Evolutionary conservation across 2,888 invertebrate species (phyloP).

Genomic region (Eilema depressum): DNA sequence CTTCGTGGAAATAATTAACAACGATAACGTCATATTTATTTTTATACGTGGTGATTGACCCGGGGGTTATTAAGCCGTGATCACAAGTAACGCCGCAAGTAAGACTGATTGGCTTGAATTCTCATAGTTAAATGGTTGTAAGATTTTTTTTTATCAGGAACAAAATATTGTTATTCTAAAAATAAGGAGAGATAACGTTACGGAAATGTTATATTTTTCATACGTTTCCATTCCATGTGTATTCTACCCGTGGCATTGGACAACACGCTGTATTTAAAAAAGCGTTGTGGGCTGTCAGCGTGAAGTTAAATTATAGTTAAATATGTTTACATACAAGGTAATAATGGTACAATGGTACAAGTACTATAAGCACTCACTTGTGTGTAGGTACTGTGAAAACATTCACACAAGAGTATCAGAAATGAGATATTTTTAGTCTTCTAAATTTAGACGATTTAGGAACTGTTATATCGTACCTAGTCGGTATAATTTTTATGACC

Average conservation of each 20-base stretch:
- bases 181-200: background rate
- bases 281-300: background rate
- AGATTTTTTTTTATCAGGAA: slow-evolving; percentile 15
- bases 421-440: background rate
- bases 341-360: background rate
- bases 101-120: slow-evolving; percentile 23
- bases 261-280: background rate
- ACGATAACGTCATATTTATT: slow-evolving; percentile 43
- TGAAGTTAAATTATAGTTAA: slow-evolving; percentile 2
- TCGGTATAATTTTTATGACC: background rate
- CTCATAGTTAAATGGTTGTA: slow-evolving; percentile 1
- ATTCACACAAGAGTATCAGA: background rate
- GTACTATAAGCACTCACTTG: background rate
- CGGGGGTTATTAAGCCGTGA: slow-evolving; percentile 27
- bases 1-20: slow-evolving; percentile 36
- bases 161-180: background rate
- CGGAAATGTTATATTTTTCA: background rate
- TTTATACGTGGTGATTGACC: slow-evolving; percentile 40
- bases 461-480: background rate
- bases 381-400: background rate
- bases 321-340: background rate
- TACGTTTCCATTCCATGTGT: too few relatives aligned
- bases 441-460: background rate
- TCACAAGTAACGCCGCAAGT: slow-evolving; percentile 28
- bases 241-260: background rate